Conservation (phyloP, 1,140 invertebrate genomes). For the Thaumatotibia leucotreta region DNA sequence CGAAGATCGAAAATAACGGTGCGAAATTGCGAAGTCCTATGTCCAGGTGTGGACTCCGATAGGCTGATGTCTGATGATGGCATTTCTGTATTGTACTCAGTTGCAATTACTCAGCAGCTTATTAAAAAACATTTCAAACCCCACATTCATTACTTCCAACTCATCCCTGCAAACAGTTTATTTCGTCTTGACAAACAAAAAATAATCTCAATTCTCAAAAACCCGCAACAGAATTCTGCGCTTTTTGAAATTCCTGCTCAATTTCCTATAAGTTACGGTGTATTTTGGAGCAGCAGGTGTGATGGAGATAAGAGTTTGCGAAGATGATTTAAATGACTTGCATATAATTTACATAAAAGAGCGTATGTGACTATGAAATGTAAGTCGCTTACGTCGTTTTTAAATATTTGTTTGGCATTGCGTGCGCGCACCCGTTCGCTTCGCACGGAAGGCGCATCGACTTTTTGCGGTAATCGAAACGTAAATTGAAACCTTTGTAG, state of each 20-base stretch:
- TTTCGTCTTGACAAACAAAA: neutral
- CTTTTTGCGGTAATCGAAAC: slow-evolving; percentile 12
- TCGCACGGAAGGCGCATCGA: slow-evolving; percentile 1
- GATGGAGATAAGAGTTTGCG: neutral
- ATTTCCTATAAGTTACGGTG: neutral
- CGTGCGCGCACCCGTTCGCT: slow-evolving; percentile 9
- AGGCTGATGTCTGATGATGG: too few species aligned
- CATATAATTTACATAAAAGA: neutral
- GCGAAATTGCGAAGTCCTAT: too few species aligned
- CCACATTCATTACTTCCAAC: neutral
- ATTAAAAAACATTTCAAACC: neutral
- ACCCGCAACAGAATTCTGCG: neutral
- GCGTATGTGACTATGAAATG: neutral
- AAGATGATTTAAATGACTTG: neutral
- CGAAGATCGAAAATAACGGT: too few species aligned
- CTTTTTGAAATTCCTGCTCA: neutral
- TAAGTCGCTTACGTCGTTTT: neutral
- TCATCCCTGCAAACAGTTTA: neutral
- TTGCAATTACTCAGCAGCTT: neutral
- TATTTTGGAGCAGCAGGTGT: neutral
- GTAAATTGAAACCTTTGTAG: slow-evolving; percentile 13
- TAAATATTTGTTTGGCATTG: neutral
- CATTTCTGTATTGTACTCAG: neutral
- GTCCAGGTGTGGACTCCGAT: too few species aligned
- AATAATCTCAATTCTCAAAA: neutral